Percentiles rank a stretch among this genome's conserved stretches.
phyloP scores from a whole-genome alignment of 2,113 vertebrate genomes.

The Gallinago media region DNA sequence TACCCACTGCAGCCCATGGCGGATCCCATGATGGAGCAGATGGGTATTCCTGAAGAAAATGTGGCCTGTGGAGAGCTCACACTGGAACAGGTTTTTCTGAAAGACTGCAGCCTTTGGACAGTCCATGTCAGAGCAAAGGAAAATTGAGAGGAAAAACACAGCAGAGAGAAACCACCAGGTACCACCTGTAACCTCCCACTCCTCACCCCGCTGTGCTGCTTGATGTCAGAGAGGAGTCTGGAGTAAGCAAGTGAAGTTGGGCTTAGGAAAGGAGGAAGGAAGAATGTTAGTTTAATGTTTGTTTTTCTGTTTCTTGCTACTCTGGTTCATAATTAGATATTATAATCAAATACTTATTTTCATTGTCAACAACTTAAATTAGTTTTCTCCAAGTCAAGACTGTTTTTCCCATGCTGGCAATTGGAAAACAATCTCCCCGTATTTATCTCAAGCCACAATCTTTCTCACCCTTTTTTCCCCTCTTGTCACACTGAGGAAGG shows the following conservation, averaged over 20 bases:
- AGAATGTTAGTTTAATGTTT: background rate
- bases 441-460: background rate
- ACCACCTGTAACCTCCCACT: background rate
- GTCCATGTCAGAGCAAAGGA: background rate
- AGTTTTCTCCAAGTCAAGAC: background rate
- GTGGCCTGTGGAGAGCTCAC: accelerated
- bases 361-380: background rate
- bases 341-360: background rate
- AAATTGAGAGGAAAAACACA: background rate
- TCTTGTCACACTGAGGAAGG: background rate
- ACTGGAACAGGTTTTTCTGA: background rate
- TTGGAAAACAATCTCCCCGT: background rate
- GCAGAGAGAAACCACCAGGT: background rate
- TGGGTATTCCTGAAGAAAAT: background rate
- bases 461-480: background rate
- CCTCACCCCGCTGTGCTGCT: background rate
- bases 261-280: background rate
- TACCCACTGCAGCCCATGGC: background rate
- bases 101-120: background rate
- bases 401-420: accelerated
- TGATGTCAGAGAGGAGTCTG: background rate
- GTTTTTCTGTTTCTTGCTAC: background rate
- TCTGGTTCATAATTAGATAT: background rate
- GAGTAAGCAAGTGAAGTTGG: background rate
- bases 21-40: background rate